These are phyloP conservation scores for Agrotis ipsilon DNA, from an alignment of 2,888 invertebrate species.

Conservation along the genomic window DNA sequence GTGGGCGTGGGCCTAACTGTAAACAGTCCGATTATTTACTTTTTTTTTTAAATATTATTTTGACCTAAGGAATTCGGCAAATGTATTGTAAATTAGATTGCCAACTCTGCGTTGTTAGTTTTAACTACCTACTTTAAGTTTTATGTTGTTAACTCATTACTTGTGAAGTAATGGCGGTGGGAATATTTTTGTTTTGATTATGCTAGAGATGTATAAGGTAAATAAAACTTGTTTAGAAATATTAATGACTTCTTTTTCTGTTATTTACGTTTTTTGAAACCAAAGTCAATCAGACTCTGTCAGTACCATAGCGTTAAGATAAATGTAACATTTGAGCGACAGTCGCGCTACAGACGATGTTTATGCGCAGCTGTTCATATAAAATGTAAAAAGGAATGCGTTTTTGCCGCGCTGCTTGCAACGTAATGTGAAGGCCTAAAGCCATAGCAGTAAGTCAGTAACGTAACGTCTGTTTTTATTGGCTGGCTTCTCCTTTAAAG, in stretches of 20 bases:
- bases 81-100: constrained; percentile 74
- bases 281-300: too few relatives aligned
- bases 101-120: constrained; percentile 69
- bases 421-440: too few relatives aligned
- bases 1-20: too few relatives aligned
- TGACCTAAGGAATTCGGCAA: constrained; percentile 59
- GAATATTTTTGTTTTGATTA: constrained; percentile 84
- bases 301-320: too few relatives aligned
- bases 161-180: constrained; percentile 82
- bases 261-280: background rate
- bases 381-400: too few relatives aligned
- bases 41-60: constrained; percentile 50
- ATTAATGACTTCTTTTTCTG: constrained; percentile 12
- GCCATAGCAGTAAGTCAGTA: too few relatives aligned
- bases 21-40: constrained; percentile 25
- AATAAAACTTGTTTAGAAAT: constrained; percentile 81
- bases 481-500: too few relatives aligned
- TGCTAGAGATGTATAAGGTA: constrained; percentile 84
- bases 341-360: too few relatives aligned
- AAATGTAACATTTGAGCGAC: too few relatives aligned
- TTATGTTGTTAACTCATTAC: constrained; percentile 84
- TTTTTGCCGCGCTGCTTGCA: too few relatives aligned
- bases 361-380: too few relatives aligned
- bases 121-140: constrained; percentile 71
- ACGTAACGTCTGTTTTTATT: background rate